A percentile compares a stretch with the other conserved stretches of the same genome.
Conservation (phyloP, 2,888 invertebrate genomes). For the Hypselothyrea guttata region DNA sequence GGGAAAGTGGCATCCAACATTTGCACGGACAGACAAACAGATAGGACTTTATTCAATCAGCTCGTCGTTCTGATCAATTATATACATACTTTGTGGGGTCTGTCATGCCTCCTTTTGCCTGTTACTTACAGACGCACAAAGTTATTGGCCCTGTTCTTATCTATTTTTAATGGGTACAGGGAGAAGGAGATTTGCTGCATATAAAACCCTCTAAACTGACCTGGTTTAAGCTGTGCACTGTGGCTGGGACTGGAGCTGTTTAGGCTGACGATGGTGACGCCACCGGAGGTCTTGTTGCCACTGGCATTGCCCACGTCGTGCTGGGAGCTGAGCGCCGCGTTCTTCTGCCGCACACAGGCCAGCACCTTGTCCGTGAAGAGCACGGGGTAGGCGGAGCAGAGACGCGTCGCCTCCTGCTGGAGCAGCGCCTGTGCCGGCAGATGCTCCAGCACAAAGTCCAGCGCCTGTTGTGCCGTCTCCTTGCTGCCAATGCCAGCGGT, state of each 20-base stretch:
- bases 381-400: constrained; percentile 91
- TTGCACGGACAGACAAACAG: too few relatives aligned
- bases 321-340: constrained; percentile 83
- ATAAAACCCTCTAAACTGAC: constrained; percentile 43
- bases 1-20: too few relatives aligned
- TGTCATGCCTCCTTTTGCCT: too few relatives aligned
- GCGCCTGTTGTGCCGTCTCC: constrained; percentile 91
- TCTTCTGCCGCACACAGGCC: constrained; percentile 87
- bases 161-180: too few relatives aligned
- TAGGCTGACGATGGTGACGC: constrained; percentile 91
- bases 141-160: too few relatives aligned
- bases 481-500: constrained; percentile 88
- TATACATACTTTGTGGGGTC: too few relatives aligned
- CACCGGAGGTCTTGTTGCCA: constrained; percentile 88
- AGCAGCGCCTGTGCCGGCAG: constrained; percentile 89
- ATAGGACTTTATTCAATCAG: too few relatives aligned
- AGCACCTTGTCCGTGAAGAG: constrained; percentile 91
- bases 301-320: constrained; percentile 84
- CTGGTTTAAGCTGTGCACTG: constrained; percentile 74
- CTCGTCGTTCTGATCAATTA: too few relatives aligned
- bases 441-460: constrained; percentile 91
- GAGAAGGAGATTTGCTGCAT: accelerated
- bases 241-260: constrained; percentile 83
- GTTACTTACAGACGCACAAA: too few relatives aligned
- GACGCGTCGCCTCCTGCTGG: constrained; percentile 90